Evolutionary conservation across 2,797 vertebrate species (phyloP).

Genomic region (Notoglanidium macrostoma): DNA sequence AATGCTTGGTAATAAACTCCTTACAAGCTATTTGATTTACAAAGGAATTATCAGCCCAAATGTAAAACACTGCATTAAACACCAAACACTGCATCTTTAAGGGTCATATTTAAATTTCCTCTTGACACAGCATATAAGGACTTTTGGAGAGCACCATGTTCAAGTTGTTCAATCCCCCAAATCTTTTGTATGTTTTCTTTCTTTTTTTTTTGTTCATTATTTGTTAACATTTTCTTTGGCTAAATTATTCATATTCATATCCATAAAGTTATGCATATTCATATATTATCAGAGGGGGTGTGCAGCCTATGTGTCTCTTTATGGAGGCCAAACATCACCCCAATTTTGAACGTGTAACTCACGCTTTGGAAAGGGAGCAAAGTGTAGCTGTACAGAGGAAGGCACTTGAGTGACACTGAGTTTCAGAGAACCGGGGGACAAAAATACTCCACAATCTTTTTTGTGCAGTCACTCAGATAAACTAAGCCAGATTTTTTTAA

Average conservation of each 20-base stretch:
- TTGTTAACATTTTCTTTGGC: not conserved
- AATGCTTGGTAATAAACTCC: not conserved
- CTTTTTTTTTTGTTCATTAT: not conserved
- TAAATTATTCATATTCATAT: too few relatives aligned
- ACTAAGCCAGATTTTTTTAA: not conserved
- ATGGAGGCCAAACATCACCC: not conserved
- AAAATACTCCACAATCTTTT: not conserved
- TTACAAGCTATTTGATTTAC: not conserved
- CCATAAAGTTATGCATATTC: not conserved
- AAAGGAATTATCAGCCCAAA: not conserved
- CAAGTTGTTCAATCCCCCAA: not conserved
- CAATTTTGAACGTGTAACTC: not conserved
- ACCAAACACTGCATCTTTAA: not conserved
- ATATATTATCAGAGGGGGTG: not conserved
- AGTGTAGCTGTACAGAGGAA: not conserved
- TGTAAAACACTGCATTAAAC: not conserved
- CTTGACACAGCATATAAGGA: not conserved
- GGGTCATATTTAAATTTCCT: not conserved
- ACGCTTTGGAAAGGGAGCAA: not conserved
- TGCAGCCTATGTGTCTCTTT: not conserved
- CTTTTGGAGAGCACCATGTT: not conserved
- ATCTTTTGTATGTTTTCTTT: not conserved
- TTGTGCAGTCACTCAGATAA: not conserved
- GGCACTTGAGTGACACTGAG: not conserved
- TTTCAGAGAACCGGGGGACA: not conserved